Conservation (phyloP, 2,888 invertebrate genomes). For the Prionchulus punctatus region DNA sequence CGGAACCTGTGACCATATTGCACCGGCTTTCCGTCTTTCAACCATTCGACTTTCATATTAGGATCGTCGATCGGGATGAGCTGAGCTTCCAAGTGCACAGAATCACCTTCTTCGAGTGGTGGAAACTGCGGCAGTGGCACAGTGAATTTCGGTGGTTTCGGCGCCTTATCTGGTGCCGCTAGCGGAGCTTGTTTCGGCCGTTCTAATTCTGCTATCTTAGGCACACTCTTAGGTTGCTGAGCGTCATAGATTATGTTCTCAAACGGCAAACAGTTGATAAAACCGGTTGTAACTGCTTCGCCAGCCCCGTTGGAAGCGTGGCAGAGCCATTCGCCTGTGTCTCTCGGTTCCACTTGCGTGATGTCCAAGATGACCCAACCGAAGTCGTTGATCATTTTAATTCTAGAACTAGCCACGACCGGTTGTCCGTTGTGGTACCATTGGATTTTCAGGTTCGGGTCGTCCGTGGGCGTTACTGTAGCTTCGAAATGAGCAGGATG, state of each 20-base stretch:
- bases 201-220: conserved; percentile 40
- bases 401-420: conserved; percentile 58
- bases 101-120: conserved; percentile 68
- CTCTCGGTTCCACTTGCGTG: conserved; percentile 45
- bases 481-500: conserved; percentile 79
- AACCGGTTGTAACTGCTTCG: not conserved
- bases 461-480: conserved; percentile 71
- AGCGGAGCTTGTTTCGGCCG: conserved; percentile 14
- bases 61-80: conserved; percentile 36
- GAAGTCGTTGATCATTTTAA: conserved; percentile 83
- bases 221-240: conserved; percentile 77
- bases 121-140: conserved; percentile 66
- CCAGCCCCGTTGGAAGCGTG: conserved; percentile 43
- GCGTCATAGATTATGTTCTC: conserved; percentile 62
- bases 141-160: conserved; percentile 60
- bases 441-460: conserved; percentile 71
- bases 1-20: conserved; percentile 68
- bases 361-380: conserved; percentile 54
- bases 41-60: conserved; percentile 39
- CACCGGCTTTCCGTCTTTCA: conserved; percentile 74
- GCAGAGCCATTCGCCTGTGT: conserved; percentile 78
- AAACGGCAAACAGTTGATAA: conserved; percentile 13
- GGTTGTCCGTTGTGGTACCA: conserved; percentile 85
- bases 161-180: conserved; percentile 14
- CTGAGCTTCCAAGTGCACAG: conserved; percentile 71